Conservation (phyloP, 2,888 invertebrate genomes). For the Nomada ferruginata region DNA sequence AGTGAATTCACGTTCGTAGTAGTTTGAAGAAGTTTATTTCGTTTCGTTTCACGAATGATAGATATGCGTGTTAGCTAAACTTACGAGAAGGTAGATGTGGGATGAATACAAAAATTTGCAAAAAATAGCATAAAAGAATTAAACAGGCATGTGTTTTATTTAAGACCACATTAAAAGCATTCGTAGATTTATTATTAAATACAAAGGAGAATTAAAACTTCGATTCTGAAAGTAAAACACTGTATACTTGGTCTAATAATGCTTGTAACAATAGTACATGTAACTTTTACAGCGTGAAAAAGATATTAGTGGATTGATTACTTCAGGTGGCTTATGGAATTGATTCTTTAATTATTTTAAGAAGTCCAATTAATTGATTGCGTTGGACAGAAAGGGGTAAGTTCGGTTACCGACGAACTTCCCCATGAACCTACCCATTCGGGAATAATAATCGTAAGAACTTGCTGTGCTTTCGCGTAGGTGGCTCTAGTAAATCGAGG, state of each 20-base stretch:
- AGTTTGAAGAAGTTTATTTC: neutral
- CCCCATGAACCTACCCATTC: conserved; percentile 63
- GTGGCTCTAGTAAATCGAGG: conserved; percentile 77
- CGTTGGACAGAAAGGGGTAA: neutral
- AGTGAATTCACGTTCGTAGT: conserved; percentile 16
- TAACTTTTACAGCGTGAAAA: no score
- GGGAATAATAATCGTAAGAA: conserved; percentile 44
- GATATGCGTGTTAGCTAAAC: no score
- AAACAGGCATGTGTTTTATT: no score
- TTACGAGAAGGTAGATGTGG: no score
- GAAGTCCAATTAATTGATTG: neutral
- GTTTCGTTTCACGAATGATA: neutral
- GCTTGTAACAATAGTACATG: neutral
- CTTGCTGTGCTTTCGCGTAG: conserved; percentile 71
- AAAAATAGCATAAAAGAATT: no score
- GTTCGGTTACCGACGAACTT: conserved; percentile 65
- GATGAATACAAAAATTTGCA: no score
- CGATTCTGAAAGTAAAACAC: neutral
- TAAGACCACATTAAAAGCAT: no score
- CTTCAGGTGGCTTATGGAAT: no score
- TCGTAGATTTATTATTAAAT: no score
- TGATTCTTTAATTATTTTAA: neutral
- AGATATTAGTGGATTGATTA: neutral
- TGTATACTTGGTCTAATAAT: neutral
- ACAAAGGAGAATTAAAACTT: no score